Conservation (phyloP, 2,888 invertebrate genomes). For the Rhagonycha lutea region DNA sequence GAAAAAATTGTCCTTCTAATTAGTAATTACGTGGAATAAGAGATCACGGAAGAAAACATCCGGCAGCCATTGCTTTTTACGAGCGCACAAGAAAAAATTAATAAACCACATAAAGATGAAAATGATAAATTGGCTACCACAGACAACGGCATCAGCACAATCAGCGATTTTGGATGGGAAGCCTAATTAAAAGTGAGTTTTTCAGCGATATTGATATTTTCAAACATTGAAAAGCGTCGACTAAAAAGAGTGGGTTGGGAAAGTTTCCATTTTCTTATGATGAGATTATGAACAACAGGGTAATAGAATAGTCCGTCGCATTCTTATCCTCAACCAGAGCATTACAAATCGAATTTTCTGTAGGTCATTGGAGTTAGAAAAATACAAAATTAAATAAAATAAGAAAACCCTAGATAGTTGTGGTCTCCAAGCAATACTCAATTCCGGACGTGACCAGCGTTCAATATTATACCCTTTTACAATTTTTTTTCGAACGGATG, state of each 20-base stretch:
- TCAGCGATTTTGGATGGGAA: not conserved
- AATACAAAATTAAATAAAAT: not conserved
- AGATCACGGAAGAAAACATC: not conserved
- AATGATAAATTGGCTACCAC: not conserved
- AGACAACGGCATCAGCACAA: not conserved
- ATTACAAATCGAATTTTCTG: not conserved
- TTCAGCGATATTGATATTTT: not conserved
- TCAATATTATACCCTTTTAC: not conserved
- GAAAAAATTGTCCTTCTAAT: not conserved
- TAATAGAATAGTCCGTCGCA: not conserved
- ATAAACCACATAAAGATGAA: not conserved
- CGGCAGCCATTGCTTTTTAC: not conserved
- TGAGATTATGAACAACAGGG: not conserved
- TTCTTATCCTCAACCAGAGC: not conserved
- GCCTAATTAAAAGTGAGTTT: not conserved
- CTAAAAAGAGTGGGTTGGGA: not conserved
- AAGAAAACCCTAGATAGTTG: not conserved
- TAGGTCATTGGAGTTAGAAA: not conserved
- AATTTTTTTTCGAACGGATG: not conserved
- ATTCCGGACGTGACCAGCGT: not conserved
- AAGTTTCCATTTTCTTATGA: not conserved
- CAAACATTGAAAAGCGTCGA: not conserved
- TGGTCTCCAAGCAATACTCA: not conserved
- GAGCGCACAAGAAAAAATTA: not conserved
- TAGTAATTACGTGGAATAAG: not conserved